A percentile compares a stretch with the other conserved stretches of the same genome.
phyloP scores from a whole-genome alignment of 1,140 invertebrate species.

The Cyphomyrmex costatus region DNA sequence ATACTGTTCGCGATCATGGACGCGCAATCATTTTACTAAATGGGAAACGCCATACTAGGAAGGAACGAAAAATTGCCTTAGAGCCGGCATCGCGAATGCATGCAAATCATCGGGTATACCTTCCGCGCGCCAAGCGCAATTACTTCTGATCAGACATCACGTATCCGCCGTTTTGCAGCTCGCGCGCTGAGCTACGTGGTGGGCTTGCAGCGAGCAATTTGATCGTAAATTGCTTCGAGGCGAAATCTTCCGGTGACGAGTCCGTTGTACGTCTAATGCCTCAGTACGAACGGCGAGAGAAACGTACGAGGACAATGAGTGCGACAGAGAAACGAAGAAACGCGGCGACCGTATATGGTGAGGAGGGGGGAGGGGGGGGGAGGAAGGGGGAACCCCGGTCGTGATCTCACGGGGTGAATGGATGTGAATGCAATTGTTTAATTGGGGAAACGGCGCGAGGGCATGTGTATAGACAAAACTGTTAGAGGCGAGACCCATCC shows the following conservation, averaged over 20 bases:
- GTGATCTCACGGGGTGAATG: slow-evolving; percentile 75
- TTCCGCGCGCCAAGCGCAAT: slow-evolving; percentile 58
- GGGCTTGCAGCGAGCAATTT: slow-evolving; percentile 63
- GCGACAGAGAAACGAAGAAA: slow-evolving; percentile 41
- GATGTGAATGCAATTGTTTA: slow-evolving; percentile 83
- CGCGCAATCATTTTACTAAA: slow-evolving; percentile 23
- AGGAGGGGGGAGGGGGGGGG: background rate
- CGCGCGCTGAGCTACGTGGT: slow-evolving; percentile 40
- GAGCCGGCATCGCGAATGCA: slow-evolving; percentile 45
- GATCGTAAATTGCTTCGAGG: slow-evolving; percentile 68
- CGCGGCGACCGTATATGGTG: background rate
- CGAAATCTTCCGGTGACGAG: slow-evolving; percentile 45
- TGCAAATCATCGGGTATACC: slow-evolving; percentile 57
- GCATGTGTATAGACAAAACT: slow-evolving; percentile 75
- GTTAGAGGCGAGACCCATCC: slow-evolving; percentile 77
- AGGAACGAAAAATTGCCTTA: slow-evolving; percentile 51
- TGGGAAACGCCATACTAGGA: slow-evolving; percentile 33
- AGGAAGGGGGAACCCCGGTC: slow-evolving; percentile 29
- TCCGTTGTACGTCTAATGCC: slow-evolving; percentile 39
- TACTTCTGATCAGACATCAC: slow-evolving; percentile 69
- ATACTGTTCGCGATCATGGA: background rate
- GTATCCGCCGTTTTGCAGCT: slow-evolving; percentile 70
- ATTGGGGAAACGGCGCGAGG: slow-evolving; percentile 80
- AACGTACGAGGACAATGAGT: slow-evolving; percentile 31
- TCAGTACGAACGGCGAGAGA: slow-evolving; percentile 10